These are phyloP conservation scores for Xenus cinereus DNA, from an alignment of 2,113 vertebrate species.

Conservation along the genomic window DNA sequence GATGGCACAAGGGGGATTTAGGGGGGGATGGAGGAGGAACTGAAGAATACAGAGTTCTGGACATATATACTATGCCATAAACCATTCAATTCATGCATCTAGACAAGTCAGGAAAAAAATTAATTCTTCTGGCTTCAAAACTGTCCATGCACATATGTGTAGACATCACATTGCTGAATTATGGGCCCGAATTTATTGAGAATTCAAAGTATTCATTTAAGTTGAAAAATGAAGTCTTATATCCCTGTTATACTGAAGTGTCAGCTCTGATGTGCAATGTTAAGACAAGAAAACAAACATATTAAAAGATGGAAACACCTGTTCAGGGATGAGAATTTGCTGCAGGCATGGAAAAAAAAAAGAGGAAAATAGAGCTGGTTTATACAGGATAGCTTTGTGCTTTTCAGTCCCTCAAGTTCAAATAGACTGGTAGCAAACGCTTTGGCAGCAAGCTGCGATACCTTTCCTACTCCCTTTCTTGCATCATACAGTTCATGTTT, in stretches of 20 bases:
- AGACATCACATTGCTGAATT: not conserved
- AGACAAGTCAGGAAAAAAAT: not conserved
- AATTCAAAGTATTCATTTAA: not conserved
- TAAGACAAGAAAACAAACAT: not conserved
- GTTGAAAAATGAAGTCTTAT: not conserved
- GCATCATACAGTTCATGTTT: not conserved
- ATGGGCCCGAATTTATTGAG: not conserved
- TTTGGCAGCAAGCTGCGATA: not conserved
- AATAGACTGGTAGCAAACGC: not conserved
- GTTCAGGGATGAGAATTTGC: not conserved
- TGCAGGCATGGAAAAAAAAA: not conserved
- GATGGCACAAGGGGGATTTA: not conserved
- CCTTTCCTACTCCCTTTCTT: not conserved
- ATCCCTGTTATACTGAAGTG: not conserved
- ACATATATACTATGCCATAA: not conserved
- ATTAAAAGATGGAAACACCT: not conserved
- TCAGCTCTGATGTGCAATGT: not conserved
- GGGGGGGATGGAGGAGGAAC: not conserved
- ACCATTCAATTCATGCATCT: not conserved
- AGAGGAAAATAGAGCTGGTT: not conserved
- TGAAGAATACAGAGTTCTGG: not conserved
- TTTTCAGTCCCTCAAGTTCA: not conserved
- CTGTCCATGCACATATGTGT: not conserved
- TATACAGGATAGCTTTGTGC: not conserved
- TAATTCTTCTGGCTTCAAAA: not conserved